These are phyloP conservation scores for Pardalotus punctatus DNA, from an alignment of 2,113 vertebrate species.

Conservation along the genomic window DNA sequence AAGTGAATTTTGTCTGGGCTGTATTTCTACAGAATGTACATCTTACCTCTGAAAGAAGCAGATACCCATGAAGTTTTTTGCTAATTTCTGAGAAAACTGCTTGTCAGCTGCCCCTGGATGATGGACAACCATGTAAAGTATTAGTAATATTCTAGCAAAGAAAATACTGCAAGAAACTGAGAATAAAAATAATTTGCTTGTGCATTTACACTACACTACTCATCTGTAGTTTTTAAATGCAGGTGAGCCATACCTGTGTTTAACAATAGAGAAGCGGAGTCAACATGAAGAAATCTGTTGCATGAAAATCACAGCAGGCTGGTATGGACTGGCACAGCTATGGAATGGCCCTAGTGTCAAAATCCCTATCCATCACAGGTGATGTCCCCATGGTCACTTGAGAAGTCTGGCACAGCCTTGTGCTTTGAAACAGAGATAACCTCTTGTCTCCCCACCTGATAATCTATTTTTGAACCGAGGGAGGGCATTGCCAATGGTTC, in stretches of 20 bases:
- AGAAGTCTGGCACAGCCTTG: background rate
- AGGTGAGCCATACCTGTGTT: background rate
- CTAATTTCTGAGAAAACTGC: background rate
- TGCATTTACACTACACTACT: background rate
- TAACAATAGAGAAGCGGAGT: background rate
- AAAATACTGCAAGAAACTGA: background rate
- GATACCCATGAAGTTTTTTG: background rate
- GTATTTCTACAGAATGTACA: background rate
- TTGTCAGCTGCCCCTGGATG: background rate
- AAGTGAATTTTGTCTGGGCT: background rate
- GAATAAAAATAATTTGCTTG: background rate
- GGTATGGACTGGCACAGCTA: background rate
- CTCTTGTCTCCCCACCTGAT: background rate
- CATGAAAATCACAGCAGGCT: rapidly evolving
- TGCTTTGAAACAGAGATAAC: background rate
- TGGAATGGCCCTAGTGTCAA: background rate
- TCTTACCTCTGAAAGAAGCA: background rate
- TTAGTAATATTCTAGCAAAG: background rate
- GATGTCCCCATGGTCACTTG: background rate
- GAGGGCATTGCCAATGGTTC: background rate
- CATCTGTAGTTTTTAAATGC: background rate
- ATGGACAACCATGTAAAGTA: rapidly evolving
- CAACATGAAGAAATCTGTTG: background rate
- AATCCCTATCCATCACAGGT: background rate
- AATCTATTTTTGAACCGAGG: background rate